These are phyloP conservation scores for Catamblyrhynchus diadema DNA, from an alignment of 2,797 vertebrate genomes.

Conservation along the genomic window DNA sequence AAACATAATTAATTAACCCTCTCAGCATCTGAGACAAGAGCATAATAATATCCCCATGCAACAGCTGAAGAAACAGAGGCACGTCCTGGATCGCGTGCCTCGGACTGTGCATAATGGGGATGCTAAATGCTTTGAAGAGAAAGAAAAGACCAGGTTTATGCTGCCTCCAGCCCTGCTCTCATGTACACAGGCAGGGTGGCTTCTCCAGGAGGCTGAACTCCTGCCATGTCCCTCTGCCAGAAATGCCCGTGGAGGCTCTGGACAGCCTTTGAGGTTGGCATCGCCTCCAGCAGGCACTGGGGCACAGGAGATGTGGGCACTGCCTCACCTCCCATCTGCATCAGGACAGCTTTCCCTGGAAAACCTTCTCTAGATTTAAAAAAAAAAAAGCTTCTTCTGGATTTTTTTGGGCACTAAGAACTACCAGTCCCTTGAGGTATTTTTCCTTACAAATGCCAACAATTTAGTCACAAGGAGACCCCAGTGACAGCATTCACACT, in stretches of 20 bases:
- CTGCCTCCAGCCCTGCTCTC: neutral
- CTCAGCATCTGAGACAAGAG: neutral
- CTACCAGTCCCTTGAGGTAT: neutral
- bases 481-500: neutral
- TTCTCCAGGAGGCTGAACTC: neutral
- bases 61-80: constrained; percentile 33
- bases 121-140: neutral
- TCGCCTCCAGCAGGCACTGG: rapidly evolving
- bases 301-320: too few species aligned
- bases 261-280: neutral
- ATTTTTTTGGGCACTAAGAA: neutral
- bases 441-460: neutral
- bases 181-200: neutral
- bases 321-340: neutral
- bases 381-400: neutral
- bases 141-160: neutral
- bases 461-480: neutral
- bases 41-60: neutral
- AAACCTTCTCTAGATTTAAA: neutral
- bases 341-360: neutral
- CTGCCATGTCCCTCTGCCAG: neutral
- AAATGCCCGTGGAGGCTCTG: neutral
- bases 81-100: neutral
- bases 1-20: constrained; percentile 58
- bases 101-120: rapidly evolving